Evolutionary conservation across 2,113 vertebrate species (phyloP).

Genomic region (zebrafish (Danio rerio)): GRCz12tu NC_133191.1:3922501-3923000

Average conservation of each 20-base stretch:
- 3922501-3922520: too few relatives aligned
- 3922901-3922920: conserved; percentile 37
- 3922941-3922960: conserved; percentile 49
- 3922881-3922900: conserved; percentile 41
- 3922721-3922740: conserved; percentile 43
- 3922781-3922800: conserved; percentile 59
- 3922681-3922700: neutral
- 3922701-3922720: conserved; percentile 9
- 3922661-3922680: neutral
- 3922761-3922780: conserved; percentile 44
- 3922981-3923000: conserved; percentile 38
- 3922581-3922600: neutral
- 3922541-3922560: neutral
- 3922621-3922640: neutral
- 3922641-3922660: neutral
- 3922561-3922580: neutral
- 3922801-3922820: conserved; percentile 51
- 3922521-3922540: neutral
- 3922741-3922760: conserved; percentile 56
- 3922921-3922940: conserved; percentile 20
- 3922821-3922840: conserved; percentile 57
- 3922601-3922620: neutral
- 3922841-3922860: conserved; percentile 26
- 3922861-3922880: conserved; percentile 49
- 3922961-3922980: conserved; percentile 53